Evolutionary conservation across 2,113 vertebrate genomes (phyloP).

Genomic region (Laterallus jamaicensis): DNA sequence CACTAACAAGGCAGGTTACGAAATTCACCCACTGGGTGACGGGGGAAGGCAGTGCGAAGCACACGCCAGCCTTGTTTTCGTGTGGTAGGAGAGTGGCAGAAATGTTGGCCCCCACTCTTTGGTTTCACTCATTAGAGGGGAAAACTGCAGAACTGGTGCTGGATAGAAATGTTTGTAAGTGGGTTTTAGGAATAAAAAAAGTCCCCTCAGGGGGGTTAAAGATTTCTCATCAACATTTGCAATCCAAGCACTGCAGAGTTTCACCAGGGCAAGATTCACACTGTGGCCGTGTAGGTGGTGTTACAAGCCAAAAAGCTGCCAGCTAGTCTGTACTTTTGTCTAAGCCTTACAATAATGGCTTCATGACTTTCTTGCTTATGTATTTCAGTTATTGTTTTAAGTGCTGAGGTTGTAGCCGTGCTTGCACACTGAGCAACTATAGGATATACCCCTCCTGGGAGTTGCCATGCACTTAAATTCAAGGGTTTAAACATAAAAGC

Average conservation of each 20-base stretch:
- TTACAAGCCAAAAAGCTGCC: not conserved
- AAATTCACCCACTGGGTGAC: conserved; percentile 49
- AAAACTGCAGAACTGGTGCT: not conserved
- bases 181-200: not conserved
- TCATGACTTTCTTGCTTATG: not conserved
- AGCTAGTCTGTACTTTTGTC: not conserved
- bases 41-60: not conserved
- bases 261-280: not conserved
- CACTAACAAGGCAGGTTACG: conserved; percentile 52
- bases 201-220: not conserved
- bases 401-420: not conserved
- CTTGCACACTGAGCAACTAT: not conserved
- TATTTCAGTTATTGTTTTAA: not conserved
- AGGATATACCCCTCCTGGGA: not conserved
- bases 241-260: not conserved
- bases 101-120: fast-evolving
- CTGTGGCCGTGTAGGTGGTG: not conserved
- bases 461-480: not conserved
- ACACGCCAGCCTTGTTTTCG: not conserved
- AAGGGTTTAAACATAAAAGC: not conserved
- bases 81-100: not conserved
- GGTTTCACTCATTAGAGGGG: conserved; percentile 4
- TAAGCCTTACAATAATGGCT: not conserved
- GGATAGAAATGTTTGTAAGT: not conserved
- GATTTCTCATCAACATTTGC: not conserved